A percentile compares a stretch with the other conserved stretches of the same genome.
Conservation (phyloP, 2,888 invertebrate species). For the Lithophane semibrunnea region DNA sequence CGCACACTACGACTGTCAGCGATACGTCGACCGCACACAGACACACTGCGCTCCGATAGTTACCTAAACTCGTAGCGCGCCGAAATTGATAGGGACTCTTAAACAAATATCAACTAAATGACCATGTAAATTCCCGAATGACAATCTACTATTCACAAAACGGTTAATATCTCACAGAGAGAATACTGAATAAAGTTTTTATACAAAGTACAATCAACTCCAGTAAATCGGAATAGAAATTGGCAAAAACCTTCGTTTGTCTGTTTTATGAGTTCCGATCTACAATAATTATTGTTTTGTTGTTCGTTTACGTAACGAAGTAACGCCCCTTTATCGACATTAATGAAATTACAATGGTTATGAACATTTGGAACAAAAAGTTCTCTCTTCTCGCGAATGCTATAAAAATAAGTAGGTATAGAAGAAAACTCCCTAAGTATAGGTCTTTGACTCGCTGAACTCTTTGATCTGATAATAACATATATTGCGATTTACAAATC, state of each 20-base stretch:
- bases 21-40: too few species aligned
- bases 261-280: constrained; percentile 28
- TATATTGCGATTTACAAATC: neutral
- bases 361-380: too few species aligned
- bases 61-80: too few species aligned
- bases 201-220: constrained; percentile 11
- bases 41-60: too few species aligned
- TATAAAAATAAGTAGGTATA: too few species aligned
- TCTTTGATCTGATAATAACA: neutral
- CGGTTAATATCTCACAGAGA: neutral
- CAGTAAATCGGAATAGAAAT: constrained; percentile 11
- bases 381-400: too few species aligned
- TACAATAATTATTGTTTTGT: constrained; percentile 11
- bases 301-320: constrained; percentile 14
- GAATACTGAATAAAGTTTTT: constrained; percentile 17
- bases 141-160: neutral
- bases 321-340: constrained; percentile 15
- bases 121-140: too few species aligned
- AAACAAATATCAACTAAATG: neutral
- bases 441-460: too few species aligned
- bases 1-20: too few species aligned
- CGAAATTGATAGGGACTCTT: too few species aligned
- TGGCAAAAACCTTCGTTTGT: constrained; percentile 35
- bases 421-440: too few species aligned
- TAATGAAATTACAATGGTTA: neutral